Evolutionary conservation across 2,113 vertebrate genomes (phyloP).

Genomic region (Crypturellus undulatus): DNA sequence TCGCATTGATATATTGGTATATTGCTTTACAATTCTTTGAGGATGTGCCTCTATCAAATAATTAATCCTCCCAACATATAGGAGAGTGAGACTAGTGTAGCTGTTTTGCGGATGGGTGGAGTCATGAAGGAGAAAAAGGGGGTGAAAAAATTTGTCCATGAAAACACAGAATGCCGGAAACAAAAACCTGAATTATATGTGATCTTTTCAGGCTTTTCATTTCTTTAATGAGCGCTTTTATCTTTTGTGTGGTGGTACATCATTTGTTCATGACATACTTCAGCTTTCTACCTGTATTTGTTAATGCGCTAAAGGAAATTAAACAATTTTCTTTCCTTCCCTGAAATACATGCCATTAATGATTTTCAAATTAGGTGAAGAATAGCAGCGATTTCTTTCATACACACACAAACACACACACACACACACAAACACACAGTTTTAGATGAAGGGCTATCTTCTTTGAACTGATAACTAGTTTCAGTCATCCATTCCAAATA

Average conservation of each 20-base stretch:
- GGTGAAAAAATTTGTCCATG: not conserved
- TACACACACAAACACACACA: accelerated
- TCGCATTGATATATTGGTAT: slow-evolving; percentile 24
- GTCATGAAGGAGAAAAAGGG: not conserved
- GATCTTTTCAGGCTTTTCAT: not conserved
- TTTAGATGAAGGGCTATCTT: not conserved
- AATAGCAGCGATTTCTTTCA: not conserved
- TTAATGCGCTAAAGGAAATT: not conserved
- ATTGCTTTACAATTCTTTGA: not conserved
- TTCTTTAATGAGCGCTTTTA: not conserved
- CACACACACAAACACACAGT: not conserved
- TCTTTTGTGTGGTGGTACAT: not conserved
- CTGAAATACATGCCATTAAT: not conserved
- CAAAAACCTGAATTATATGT: not conserved
- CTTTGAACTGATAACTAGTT: not conserved
- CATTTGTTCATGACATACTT: not conserved
- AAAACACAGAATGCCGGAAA: not conserved
- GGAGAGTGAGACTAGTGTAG: not conserved
- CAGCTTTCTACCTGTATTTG: not conserved
- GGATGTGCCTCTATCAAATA: not conserved
- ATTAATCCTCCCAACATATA: not conserved
- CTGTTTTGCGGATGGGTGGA: not conserved
- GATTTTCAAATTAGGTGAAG: not conserved
- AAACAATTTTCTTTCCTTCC: not conserved
- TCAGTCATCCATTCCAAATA: not conserved